These are phyloP conservation scores for Terebella lapidaria DNA, from an alignment of 2,888 invertebrate genomes.

Conservation along the genomic window DNA sequence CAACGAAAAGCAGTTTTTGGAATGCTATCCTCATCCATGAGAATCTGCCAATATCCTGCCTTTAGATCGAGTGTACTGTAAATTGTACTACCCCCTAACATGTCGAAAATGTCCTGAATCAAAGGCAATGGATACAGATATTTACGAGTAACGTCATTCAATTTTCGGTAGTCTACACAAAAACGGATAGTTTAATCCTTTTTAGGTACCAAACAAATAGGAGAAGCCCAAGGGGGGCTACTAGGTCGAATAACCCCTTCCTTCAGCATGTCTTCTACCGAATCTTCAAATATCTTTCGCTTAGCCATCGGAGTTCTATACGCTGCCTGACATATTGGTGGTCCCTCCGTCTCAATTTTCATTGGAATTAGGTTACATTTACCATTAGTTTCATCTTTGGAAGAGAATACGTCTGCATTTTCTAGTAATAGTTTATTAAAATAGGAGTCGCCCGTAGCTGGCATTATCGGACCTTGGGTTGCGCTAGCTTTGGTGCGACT, in stretches of 20 bases:
- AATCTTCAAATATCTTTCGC: not conserved
- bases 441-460: not conserved
- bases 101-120: not conserved
- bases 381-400: not conserved
- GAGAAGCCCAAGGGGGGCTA: not conserved
- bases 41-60: not conserved
- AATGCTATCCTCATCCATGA: not conserved
- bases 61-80: not conserved
- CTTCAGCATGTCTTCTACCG: not conserved
- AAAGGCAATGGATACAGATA: not conserved
- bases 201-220: slow-evolving; percentile 1
- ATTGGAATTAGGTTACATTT: not conserved
- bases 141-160: not conserved
- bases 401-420: not conserved
- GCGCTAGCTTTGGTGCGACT: not conserved
- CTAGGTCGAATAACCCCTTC: not conserved
- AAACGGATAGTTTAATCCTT: not conserved
- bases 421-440: not conserved
- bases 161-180: not conserved
- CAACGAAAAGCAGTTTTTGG: not conserved
- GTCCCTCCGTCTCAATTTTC: not conserved
- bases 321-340: not conserved
- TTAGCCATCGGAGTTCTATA: not conserved
- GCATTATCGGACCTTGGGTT: not conserved
- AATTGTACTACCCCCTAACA: not conserved